These are phyloP conservation scores for Saimiri boliviensis DNA, from an alignment of 2,113 vertebrate species.

Conservation along the genomic window DNA sequence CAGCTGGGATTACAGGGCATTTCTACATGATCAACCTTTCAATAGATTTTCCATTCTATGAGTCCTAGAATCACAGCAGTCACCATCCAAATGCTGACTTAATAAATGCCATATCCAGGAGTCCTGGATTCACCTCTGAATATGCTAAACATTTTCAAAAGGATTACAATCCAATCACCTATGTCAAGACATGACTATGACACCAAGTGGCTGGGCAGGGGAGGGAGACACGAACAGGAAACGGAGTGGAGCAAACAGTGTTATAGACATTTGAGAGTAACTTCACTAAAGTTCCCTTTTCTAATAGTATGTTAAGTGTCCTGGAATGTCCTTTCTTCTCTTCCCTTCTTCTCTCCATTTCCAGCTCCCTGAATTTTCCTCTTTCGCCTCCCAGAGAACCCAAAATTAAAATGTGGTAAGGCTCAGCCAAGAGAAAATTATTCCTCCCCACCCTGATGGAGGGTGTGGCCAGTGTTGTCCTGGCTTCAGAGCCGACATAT, in stretches of 20 bases:
- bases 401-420: not conserved
- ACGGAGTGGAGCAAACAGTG: no score
- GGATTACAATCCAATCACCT: no score
- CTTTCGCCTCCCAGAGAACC: not conserved
- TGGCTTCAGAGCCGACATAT: not conserved
- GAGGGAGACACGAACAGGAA: not conserved
- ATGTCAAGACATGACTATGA: not conserved
- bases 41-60: not conserved
- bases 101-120: not conserved
- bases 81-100: not conserved
- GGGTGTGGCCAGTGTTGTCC: not conserved
- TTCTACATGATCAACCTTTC: not conserved
- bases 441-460: not conserved
- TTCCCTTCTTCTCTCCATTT: not conserved
- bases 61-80: not conserved
- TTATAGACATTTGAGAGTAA: not conserved
- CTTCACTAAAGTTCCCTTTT: not conserved
- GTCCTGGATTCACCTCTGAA: not conserved
- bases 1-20: not conserved
- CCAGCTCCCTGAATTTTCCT: not conserved
- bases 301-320: not conserved
- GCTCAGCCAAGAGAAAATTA: not conserved
- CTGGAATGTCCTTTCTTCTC: not conserved
- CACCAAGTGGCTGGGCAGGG: not conserved
- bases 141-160: not conserved